Percentiles rank a stretch among this genome's conserved stretches.
Conservation (phyloP, 1,140 invertebrate genomes). For the Harpegnathos saltator region DNA sequence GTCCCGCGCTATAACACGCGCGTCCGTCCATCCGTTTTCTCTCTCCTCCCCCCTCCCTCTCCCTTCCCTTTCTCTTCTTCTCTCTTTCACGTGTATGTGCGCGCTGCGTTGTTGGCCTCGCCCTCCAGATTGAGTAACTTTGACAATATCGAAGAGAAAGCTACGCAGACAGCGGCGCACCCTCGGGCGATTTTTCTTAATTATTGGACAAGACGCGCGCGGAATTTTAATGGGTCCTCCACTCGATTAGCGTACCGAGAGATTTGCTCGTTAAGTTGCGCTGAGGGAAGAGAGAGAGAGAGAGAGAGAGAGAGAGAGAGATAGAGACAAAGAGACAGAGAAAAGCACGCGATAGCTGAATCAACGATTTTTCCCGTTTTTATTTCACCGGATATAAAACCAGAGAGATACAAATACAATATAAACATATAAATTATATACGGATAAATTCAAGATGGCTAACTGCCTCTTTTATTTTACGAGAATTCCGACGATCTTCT, state of each 20-base stretch:
- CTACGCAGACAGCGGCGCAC: background rate
- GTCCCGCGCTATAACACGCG: constrained; percentile 61
- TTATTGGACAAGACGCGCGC: constrained; percentile 30
- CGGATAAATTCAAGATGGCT: background rate
- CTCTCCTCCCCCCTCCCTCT: constrained; percentile 39
- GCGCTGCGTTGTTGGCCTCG: background rate
- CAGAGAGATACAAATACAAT: too few relatives aligned
- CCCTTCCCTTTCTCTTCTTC: too few relatives aligned
- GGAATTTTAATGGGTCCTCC: constrained; percentile 41
- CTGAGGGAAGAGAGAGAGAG: too few relatives aligned
- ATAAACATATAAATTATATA: background rate
- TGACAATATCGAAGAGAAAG: constrained; percentile 44
- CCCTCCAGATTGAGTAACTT: constrained; percentile 38
- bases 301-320: too few relatives aligned
- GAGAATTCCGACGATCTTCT: background rate
- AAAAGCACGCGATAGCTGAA: background rate
- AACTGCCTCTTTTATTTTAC: background rate
- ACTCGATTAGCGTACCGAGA: background rate
- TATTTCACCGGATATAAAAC: background rate
- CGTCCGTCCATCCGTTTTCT: constrained; percentile 18
- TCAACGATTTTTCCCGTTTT: background rate
- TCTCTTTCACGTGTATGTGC: background rate
- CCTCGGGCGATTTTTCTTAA: constrained; percentile 51
- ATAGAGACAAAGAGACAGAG: too few relatives aligned
- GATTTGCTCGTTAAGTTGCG: constrained; percentile 27